Evolutionary conservation across 2,888 invertebrate species (phyloP), one percentile per base, ranked within the genome.

Genomic region (Callyntrura guangdongensis): DNA sequence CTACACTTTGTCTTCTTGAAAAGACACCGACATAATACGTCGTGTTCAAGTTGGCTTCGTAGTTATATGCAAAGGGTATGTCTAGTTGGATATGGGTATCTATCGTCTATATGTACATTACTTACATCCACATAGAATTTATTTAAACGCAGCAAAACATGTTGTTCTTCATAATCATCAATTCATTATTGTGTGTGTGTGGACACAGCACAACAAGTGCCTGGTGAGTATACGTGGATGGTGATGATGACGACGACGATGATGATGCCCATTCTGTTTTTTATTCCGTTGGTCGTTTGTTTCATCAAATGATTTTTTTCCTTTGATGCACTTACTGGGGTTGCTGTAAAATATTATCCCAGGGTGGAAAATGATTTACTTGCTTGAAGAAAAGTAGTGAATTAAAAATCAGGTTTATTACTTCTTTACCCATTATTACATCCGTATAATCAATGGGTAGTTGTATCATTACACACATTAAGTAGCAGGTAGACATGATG

Each of bases 301-400:
- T 84, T 86, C 47, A 82, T 72, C 22, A 64, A 83, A 67, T 79
- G 59, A 14, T 49, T 69, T 74, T 77, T 77, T 84, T 47, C 61
- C 61, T 47, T 36, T 36, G 36, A 36, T 36, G 36, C 36, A 36
- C 36, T 36, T 36, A 36, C 47, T 88, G 61, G 17, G 45, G 22
- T 56, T 56, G 25, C 25, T 8, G 59, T 81, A 61, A 81, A 36
- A 61, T 81, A 81, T 81, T 61, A 81, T 45, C 81, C 36, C 25
- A 22, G 53, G 85, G 86, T n/a, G 49, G 61, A 86, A 85, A 90
- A 90, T 81, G 90, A 90, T 90, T 90, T 90, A 90, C 90, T 81
- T 25, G 59, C 79, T 77, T 64, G 83, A 89, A 89, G 85, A 69
- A 72, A 72, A 36, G 59, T 85, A 25, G 85, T 77, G 83, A 72